Evolutionary conservation across 92 coral and sea anemone species (phyloP).

Genomic region (Palythoa grandiflora): DNA sequence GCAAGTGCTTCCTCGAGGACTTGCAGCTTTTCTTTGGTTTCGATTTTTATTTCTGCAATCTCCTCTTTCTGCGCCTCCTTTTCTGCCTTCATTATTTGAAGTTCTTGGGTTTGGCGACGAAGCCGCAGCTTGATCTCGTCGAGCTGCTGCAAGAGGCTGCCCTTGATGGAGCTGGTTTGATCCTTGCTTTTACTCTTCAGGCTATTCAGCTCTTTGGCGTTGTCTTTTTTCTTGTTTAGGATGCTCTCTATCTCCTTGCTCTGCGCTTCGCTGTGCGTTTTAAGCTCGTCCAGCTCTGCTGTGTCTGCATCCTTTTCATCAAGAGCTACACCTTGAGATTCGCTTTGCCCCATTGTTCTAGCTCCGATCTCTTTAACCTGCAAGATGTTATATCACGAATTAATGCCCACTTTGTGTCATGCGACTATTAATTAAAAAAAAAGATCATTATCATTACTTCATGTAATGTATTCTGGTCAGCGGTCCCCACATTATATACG

Average conservation of each 20-base stretch:
- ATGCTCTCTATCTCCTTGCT: conserved; percentile 28
- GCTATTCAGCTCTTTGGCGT: conserved; percentile 18
- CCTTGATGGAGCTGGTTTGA: not conserved
- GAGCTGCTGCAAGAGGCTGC: conserved; percentile 2
- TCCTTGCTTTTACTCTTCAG: conserved; percentile 12
- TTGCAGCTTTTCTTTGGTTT: conserved; percentile 40
- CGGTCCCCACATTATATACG: too few species aligned
- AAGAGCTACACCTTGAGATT: not conserved
- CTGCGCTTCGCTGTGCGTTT: conserved; percentile 37
- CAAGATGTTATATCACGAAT: not conserved
- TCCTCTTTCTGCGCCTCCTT: conserved; percentile 18
- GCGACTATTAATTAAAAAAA: not conserved
- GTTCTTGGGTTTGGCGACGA: conserved; percentile 24
- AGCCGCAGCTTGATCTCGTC: conserved; percentile 7
- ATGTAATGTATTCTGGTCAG: not conserved
- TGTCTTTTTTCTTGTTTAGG: conserved; percentile 1
- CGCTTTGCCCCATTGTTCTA: conserved; percentile 20
- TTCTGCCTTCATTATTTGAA: conserved; percentile 7
- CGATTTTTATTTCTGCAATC: conserved; percentile 19
- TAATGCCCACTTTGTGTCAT: not conserved
- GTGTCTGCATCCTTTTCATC: not conserved
- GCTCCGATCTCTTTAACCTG: not conserved
- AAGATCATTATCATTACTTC: not conserved
- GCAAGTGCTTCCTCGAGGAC: conserved; percentile 20
- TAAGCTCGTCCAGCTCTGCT: not conserved